Percentiles rank a stretch among this genome's conserved stretches.
Evolutionary conservation across 2,797 vertebrate genomes (phyloP).

Genomic region (Alca torda): DNA sequence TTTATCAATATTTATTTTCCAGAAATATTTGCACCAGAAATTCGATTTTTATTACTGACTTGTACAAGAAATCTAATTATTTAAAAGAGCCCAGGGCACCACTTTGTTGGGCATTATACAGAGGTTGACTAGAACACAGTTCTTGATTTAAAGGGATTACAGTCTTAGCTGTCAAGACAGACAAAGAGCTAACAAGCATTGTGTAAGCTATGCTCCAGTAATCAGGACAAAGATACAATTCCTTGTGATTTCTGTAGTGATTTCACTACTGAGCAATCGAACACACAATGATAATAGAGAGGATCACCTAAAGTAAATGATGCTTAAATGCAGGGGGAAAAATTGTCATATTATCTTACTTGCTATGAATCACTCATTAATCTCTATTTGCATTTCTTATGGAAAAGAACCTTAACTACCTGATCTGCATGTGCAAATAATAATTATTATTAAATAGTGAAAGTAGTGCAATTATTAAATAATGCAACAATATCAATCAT

Average conservation of each 20-base stretch:
- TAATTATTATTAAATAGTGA: constrained; percentile 58
- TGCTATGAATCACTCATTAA: constrained; percentile 50
- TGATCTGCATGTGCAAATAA: constrained; percentile 59
- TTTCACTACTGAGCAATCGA: constrained; percentile 6
- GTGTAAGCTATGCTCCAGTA: background rate
- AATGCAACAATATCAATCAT: constrained; percentile 65
- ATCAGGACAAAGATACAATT: background rate
- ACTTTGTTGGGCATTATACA: background rate
- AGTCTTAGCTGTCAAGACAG: background rate
- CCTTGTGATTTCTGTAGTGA: constrained; percentile 36
- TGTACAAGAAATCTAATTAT: background rate
- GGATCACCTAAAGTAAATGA: constrained; percentile 23
- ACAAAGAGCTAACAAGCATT: background rate
- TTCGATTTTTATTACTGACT: background rate
- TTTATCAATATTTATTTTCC: background rate
- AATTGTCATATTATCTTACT: constrained; percentile 46
- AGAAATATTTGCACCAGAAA: background rate
- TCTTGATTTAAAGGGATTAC: background rate
- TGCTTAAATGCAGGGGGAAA: constrained; percentile 9
- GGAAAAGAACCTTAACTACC: constrained; percentile 43
- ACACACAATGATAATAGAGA: background rate
- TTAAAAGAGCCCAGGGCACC: background rate
- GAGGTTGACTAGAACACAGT: background rate
- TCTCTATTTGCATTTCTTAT: constrained; percentile 61
- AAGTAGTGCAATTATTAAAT: constrained; percentile 61